Base-by-base conservation (phyloP, 92 coral and sea anemone species). In the Epizoanthus stellaris region DNA sequence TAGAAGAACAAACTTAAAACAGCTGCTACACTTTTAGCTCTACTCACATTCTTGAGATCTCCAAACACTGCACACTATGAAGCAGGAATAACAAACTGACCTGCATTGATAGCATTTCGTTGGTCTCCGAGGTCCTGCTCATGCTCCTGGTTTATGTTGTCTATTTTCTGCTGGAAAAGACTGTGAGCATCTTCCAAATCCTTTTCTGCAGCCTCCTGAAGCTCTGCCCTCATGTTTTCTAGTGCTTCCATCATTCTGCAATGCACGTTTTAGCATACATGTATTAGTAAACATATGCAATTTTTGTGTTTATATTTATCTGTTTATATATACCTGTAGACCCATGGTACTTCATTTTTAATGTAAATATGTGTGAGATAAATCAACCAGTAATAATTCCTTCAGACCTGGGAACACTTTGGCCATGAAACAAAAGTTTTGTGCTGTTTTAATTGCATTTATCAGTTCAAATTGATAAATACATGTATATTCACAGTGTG, bases 181-280 rank as follows among this genome's bases (percentile, higher is more conserved):
- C 62, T 81, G 65, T 88, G 88, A 43, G 93, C 90, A 20, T 88
- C 92, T 43, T 94, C 90, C n/a, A 91, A 81, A 68, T 94, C 98
- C 49, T 76, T 92, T 39, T 89, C 95, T 54, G 98, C 98, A 42
- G 94, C 91, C 39, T 92, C 85, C 88, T 94, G 95, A 20, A 94
- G 81, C 75, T 94, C 93, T 3, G 86, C 92, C 77, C 88, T 88
- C 71, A 92, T 88, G 42, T 84, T 85, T 80, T 94, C 91, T 11
- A 94, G 92, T 49, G 84, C 57, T 16, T 77, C 76, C 17, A 90
- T 54, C 74, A 87, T 92, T 89, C 71, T 87, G 76, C 74, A 83
- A 85, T 90, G 65, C 57, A 77, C 3, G 63, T 52, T 11, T 23
- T 20, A 21, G 36, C 12, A 6, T 21, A 25, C 20, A 47, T 52